Evolutionary conservation across 2,797 vertebrate genomes (phyloP).

Genomic region (Sphaeramia orbicularis): DNA sequence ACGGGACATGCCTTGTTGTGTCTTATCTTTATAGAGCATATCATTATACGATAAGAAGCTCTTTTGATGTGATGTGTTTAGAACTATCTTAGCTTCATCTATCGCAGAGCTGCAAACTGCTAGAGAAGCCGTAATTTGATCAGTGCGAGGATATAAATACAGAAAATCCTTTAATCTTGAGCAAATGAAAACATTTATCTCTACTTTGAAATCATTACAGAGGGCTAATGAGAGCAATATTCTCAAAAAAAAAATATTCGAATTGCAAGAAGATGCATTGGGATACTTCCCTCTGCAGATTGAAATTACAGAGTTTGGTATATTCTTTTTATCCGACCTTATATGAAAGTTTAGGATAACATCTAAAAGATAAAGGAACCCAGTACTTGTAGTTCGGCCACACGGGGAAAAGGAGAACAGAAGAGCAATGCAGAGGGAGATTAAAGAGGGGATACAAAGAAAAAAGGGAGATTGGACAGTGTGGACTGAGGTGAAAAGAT

Average conservation of each 20-base stretch:
- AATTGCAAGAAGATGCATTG: slow-evolving; percentile 37
- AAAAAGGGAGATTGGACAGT: slow-evolving; percentile 44
- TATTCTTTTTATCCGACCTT: slow-evolving; percentile 66
- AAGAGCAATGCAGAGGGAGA: slow-evolving; percentile 61
- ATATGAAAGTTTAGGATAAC: slow-evolving; percentile 71
- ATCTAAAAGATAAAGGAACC: slow-evolving; percentile 72
- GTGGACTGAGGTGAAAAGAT: slow-evolving; percentile 68
- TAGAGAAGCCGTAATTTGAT: slow-evolving; percentile 75
- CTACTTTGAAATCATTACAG: slow-evolving; percentile 76
- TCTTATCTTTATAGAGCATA: slow-evolving; percentile 67
- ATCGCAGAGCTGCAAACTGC: slow-evolving; percentile 53
- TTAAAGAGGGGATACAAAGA: slow-evolving; percentile 51
- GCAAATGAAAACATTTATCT: slow-evolving; percentile 82
- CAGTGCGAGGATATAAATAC: slow-evolving; percentile 71
- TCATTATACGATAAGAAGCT: slow-evolving; percentile 65
- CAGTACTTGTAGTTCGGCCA: slow-evolving; percentile 64
- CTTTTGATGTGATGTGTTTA: slow-evolving; percentile 77
- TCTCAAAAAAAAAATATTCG: slow-evolving; percentile 37
- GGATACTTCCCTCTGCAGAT: slow-evolving; percentile 36
- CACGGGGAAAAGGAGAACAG: slow-evolving; percentile 39
- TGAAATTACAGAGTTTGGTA: slow-evolving; percentile 46
- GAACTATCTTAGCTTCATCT: slow-evolving; percentile 55
- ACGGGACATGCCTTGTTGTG: slow-evolving; percentile 27
- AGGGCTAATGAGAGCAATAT: slow-evolving; percentile 72
- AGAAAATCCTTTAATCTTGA: slow-evolving; percentile 79